Conservation (phyloP, 2,113 vertebrate genomes). For the Trematomus loennbergii region DNA sequence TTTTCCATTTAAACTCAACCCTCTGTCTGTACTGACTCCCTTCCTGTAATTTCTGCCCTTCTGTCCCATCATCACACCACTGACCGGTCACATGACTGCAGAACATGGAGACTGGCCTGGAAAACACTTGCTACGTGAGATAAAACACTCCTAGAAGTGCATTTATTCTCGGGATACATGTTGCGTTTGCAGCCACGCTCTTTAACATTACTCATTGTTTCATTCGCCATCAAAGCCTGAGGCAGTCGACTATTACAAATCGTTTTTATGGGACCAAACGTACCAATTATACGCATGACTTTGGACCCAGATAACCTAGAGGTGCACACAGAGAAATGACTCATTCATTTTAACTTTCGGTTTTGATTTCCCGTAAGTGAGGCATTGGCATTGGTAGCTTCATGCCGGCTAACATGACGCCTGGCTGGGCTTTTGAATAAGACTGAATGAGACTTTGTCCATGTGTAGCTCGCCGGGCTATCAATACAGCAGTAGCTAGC, state of each 20-base stretch:
- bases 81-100: conserved; percentile 38
- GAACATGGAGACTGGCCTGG: conserved; percentile 37
- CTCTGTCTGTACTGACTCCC: not conserved
- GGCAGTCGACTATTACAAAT: not conserved
- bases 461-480: conserved; percentile 6
- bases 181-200: not conserved
- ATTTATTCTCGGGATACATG: conserved; percentile 1
- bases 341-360: conserved; percentile 52
- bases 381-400: not conserved
- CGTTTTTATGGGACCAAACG: too few relatives aligned
- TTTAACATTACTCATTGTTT: not conserved
- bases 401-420: not conserved
- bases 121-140: conserved; percentile 35
- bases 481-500: conserved; percentile 48
- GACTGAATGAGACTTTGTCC: conserved; percentile 17
- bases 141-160: conserved; percentile 10
- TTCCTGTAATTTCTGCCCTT: not conserved
- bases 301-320: not conserved
- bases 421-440: not conserved
- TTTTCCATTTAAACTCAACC: not conserved
- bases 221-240: not conserved
- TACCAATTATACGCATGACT: not conserved
- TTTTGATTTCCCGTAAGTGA: conserved; percentile 55
- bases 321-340: not conserved
- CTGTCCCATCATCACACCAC: conserved; percentile 24